Conservation (phyloP, 2,797 vertebrate species). For the Smutsia gigantea region DNA sequence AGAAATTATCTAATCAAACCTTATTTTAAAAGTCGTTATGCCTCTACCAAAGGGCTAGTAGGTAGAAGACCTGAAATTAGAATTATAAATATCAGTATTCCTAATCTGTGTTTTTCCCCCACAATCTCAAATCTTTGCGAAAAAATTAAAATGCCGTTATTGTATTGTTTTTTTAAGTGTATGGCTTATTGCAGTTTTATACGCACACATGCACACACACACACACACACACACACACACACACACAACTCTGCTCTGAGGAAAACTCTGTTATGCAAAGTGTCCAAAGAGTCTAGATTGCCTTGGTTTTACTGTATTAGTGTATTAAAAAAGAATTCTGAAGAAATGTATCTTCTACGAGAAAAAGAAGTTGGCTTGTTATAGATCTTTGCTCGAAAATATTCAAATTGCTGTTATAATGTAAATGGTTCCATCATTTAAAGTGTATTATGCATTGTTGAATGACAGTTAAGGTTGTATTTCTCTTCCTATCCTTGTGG, state of each 20-base stretch:
- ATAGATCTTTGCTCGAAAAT: not conserved
- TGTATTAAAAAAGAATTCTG: not conserved
- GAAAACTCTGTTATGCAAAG: not conserved
- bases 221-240: not conserved
- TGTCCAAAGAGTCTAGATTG: not conserved
- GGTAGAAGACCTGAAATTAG: not conserved
- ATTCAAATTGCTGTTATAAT: not conserved
- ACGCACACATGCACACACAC: too few relatives aligned
- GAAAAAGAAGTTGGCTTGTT: not conserved
- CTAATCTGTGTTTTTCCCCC: not conserved
- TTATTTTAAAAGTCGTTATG: not conserved
- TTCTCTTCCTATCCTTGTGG: not conserved
- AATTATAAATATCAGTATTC: not conserved
- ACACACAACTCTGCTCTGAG: not conserved
- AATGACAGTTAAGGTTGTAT: not conserved
- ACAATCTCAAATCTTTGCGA: not conserved
- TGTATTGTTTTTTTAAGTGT: not conserved
- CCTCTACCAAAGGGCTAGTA: not conserved
- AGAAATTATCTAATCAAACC: not conserved
- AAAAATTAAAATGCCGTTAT: not conserved
- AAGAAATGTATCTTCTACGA: not conserved
- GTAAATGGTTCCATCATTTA: not conserved
- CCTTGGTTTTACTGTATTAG: not conserved
- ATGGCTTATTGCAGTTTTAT: not conserved
- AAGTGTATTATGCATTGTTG: not conserved